Evolutionary conservation across 2,797 vertebrate species (phyloP).

Genomic region (Squalus acanthias): DNA sequence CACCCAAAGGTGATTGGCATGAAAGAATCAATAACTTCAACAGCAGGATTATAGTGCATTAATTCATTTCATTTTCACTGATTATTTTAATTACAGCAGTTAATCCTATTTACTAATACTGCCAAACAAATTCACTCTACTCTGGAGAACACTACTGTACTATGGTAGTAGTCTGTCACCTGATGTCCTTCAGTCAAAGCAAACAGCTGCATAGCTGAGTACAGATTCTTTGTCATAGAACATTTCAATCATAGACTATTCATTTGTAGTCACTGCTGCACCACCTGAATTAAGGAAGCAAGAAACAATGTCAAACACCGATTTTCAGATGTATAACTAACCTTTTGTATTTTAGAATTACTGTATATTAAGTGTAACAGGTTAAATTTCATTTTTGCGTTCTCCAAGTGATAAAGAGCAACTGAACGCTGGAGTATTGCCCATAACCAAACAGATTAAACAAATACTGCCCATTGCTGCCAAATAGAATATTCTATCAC

Average conservation of each 20-base stretch:
- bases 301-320: neutral
- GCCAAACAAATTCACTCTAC: conserved; percentile 42
- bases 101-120: neutral
- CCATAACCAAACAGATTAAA: neutral
- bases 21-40: neutral
- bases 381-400: neutral
- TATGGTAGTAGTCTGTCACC: neutral
- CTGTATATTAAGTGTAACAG: neutral
- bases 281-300: neutral
- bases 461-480: neutral
- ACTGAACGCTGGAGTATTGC: neutral
- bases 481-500: neutral
- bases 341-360: neutral
- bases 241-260: neutral
- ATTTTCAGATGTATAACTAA: neutral
- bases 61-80: conserved; percentile 48
- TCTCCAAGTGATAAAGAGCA: neutral
- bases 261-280: neutral
- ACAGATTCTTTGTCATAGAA: neutral
- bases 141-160: conserved; percentile 15
- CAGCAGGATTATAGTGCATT: conserved; percentile 36
- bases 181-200: neutral
- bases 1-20: neutral
- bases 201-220: neutral
- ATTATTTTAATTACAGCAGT: conserved; percentile 40